Base-by-base conservation (phyloP, 2,888 invertebrate species). In the Papilio gigon region DNA sequence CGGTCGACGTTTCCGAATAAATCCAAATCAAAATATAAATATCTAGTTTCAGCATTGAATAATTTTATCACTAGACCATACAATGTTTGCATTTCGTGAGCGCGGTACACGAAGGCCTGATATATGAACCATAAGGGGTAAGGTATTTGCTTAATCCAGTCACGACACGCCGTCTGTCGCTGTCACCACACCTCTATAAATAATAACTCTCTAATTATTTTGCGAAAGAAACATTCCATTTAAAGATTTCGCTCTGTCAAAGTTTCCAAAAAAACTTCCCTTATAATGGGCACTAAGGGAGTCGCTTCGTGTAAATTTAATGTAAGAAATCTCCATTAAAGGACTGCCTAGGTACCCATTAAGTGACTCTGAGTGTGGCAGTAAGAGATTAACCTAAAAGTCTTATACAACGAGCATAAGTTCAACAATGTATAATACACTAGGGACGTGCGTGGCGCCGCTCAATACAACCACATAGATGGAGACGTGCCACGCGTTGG, bases 401-500 rank as follows among this genome's bases (percentile, higher is more conserved):
- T 50, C 25, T 12, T 4, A 25, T 58, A 20, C 42, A 58, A 58
- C 58, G 22, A 44, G 33, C 44, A 22, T 14, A 30, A 35, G 47
- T 60, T 17, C 40, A 27, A 53, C 42, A 59, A 47, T 47, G 66
- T 60, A 35, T 67, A 67, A 61, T 61, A 40, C 37, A 67, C 67
- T 67, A 67, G 22, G 6, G 35, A 27, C 56, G 25, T 0, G 20
- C 42, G 27, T 9, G 58, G 67, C 67, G 62, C 20, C 44, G 44
- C n/a, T 56, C 30, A 42, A n/a, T 12, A 11, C 33, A 17, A 44
- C 40, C 42, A 22, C 53, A 25, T 30, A 58, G 67, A 68, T 68
- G 58, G 30, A 63, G 37, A 44, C 62, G 61, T 56, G 20, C 63
- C 67, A 63, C 62, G 67, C 67, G 67, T 35, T 27, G 63, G 67